Evolutionary conservation across 30 jellyfish, hydroid and myxozoan genomes (phyloP).

Genomic region (Catostylus mosaicus): DNA sequence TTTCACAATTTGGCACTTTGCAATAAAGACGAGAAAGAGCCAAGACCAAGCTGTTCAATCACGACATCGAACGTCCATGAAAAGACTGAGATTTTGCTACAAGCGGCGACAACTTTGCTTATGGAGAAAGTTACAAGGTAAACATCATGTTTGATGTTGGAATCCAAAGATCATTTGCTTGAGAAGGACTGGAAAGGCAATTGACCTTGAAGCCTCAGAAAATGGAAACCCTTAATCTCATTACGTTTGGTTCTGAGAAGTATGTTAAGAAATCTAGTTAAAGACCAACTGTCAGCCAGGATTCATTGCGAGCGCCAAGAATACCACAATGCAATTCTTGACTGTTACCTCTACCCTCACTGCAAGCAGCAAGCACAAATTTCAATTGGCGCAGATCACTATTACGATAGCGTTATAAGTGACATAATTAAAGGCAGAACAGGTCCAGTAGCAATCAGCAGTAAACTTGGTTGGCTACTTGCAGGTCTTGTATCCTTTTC

Average conservation of each 20-base stretch:
- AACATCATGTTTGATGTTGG: conserved; percentile 8
- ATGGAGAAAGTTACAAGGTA: neutral
- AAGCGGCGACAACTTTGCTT: conserved; percentile 38
- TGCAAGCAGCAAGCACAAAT: conserved; percentile 26
- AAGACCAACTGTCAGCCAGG: neutral
- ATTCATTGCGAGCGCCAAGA: neutral
- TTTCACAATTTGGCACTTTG: conserved; percentile 4
- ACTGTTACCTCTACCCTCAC: no score
- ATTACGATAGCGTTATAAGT: conserved; percentile 11
- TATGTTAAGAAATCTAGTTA: conserved; percentile 11
- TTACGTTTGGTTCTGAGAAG: conserved; percentile 12
- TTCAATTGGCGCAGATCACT: conserved; percentile 17
- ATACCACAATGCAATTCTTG: no score
- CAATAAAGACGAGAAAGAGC: neutral
- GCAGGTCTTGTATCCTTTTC: conserved; percentile 36
- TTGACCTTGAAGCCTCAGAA: neutral
- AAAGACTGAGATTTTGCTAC: conserved; percentile 13
- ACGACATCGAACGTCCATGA: conserved; percentile 10
- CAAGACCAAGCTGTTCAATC: conserved; percentile 31
- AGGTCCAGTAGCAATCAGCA: conserved; percentile 47
- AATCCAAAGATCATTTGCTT: conserved; percentile 2
- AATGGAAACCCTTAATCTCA: conserved; percentile 11
- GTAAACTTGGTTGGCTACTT: conserved; percentile 34
- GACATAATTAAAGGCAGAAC: conserved; percentile 30
- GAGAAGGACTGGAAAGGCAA: neutral